phyloP scores from a whole-genome alignment of 1,140 invertebrate genomes.

The Diorhabda sublineata region DNA sequence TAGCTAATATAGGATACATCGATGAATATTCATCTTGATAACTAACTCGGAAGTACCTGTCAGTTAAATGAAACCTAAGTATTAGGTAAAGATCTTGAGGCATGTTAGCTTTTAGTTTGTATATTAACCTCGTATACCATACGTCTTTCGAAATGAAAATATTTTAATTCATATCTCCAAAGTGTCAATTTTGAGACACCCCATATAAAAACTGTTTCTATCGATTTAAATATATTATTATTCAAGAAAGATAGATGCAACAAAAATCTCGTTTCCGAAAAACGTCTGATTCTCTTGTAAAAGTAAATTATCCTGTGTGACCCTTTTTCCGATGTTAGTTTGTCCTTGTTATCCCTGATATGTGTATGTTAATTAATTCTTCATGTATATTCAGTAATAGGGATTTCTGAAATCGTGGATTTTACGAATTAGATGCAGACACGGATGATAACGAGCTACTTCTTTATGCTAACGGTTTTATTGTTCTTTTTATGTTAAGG shows the following conservation, averaged over 20 bases:
- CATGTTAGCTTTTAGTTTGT: no score
- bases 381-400: slow-evolving; percentile 12
- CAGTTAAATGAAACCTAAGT: no score
- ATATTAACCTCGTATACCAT: no score
- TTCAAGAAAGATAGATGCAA: slow-evolving; percentile 28
- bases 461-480: slow-evolving; percentile 16
- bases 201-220: no score
- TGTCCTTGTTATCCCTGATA: slow-evolving; percentile 19
- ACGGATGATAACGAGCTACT: slow-evolving; percentile 6
- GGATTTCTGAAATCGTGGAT: not conserved
- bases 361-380: slow-evolving; percentile 29
- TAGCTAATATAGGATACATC: no score
- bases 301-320: slow-evolving; percentile 32
- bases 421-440: slow-evolving; percentile 1
- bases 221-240: slow-evolving; percentile 25
- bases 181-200: no score
- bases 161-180: no score
- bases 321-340: slow-evolving; percentile 18
- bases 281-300: slow-evolving; percentile 28
- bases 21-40: no score
- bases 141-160: no score
- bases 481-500: slow-evolving; percentile 16
- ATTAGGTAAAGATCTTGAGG: no score
- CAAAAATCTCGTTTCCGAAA: slow-evolving; percentile 33
- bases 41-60: no score